Evolutionary conservation across 2,888 invertebrate genomes (phyloP).

Genomic region (Microdon myrmicae): DNA sequence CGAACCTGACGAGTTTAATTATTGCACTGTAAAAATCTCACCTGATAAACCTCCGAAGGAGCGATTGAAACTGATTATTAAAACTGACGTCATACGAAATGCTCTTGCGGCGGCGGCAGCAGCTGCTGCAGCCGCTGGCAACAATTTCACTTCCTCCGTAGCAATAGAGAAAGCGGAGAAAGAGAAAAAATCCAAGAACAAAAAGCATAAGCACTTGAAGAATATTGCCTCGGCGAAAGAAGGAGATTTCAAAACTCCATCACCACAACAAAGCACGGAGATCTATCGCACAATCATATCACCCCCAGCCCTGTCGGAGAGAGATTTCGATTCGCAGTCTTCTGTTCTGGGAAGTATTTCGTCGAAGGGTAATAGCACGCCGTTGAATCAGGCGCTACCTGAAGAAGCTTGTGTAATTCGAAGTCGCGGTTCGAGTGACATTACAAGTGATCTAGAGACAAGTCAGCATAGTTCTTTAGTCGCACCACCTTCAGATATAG

Average conservation of each 20-base stretch:
- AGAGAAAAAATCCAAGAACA: conserved; percentile 60
- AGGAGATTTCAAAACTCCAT: conserved; percentile 65
- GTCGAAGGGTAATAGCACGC: conserved; percentile 65
- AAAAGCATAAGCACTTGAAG: conserved; percentile 63
- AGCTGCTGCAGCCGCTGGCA: conserved; percentile 58
- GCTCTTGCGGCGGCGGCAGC: conserved; percentile 65
- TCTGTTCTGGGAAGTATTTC: conserved; percentile 66
- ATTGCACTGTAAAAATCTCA: conserved; percentile 65
- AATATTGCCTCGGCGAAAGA: conserved; percentile 54
- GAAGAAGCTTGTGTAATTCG: conserved; percentile 66
- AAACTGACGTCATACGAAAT: conserved; percentile 65
- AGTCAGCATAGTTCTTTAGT: conserved; percentile 67
- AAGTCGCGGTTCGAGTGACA: conserved; percentile 66
- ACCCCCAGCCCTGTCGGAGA: conserved; percentile 68
- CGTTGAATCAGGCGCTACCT: conserved; percentile 60
- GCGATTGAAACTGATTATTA: conserved; percentile 67
- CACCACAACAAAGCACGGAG: conserved; percentile 70
- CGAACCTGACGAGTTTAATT: conserved; percentile 64
- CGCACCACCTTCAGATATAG: conserved; percentile 66
- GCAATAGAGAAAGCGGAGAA: conserved; percentile 54
- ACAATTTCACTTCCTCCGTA: conserved; percentile 54
- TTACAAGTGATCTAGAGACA: conserved; percentile 66
- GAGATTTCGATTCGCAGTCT: conserved; percentile 66
- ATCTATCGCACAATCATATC: conserved; percentile 60
- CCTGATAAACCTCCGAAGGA: conserved; percentile 68